Evolutionary conservation across 1,140 invertebrate genomes (phyloP), one percentile per base, ranked within the genome.

Genomic region (Lethocerus indicus): DNA sequence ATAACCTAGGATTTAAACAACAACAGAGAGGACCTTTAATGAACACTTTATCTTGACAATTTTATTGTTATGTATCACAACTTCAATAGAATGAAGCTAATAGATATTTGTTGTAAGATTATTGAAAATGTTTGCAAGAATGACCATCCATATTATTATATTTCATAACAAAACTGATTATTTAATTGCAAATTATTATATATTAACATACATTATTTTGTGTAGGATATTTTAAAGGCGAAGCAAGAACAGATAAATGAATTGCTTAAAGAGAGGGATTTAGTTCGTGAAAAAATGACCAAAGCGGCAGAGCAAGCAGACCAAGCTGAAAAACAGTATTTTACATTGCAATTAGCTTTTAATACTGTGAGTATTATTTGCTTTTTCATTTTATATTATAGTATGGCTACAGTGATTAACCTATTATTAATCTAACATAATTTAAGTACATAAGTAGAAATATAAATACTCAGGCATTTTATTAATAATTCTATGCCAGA

Each of bases 241-340:
- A 96, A 93, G 63, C 86, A 93, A 61, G 79, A 86, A 52, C 87
- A 95, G 59, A 82, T 96, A 56, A 87, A 92, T 60, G 78, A 86
- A 58, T 69, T 96, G 36, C 73, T 93, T 62, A 82, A 82, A 51
- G 90, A 95, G 62, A 67, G 87, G 47, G 90, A 96, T 60, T 62
- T 93, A 53, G 91, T 94, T 64, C 71, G 88, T 57, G 75, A 81
- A 40, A 85, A 90, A 64, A 70, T 87, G 66, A 74, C 72, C 60
- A 73, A 76, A 63, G 75, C 80, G 35, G 76, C 81, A 2, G 73
- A 65, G 56, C 78, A 83, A 60, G 76, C 75, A 13, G 81, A 85
- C 58, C 71, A 79, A 59, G 75, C 79, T 12, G 72, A 77, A 60
- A 64, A 71, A 50, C 67, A 71, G 49, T 59, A 70, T 6, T 51